A percentile compares a stretch with the other conserved stretches of the same genome.
Evolutionary conservation across 2,888 invertebrate genomes (phyloP).

Genomic region (Dolichopus griseipennis): DNA sequence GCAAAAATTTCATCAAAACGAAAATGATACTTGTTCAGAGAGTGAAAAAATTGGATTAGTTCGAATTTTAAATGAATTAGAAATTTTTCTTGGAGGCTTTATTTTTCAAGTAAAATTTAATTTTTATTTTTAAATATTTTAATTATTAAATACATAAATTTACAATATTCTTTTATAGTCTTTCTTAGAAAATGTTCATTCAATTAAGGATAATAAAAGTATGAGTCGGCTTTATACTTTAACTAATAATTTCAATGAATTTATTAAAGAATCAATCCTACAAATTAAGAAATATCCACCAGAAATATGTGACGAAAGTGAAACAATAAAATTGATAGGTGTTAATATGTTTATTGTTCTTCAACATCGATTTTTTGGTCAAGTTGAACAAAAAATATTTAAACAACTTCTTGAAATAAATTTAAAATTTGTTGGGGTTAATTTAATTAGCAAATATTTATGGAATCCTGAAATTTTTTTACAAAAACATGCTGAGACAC

Average conservation of each 20-base stretch:
- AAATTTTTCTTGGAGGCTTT: conserved; percentile 47
- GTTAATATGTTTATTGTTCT: conserved; percentile 61
- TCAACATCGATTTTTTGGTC: conserved; percentile 63
- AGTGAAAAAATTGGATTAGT: conserved; percentile 56
- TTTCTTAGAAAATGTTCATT: conserved; percentile 13
- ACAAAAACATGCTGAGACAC: conserved; percentile 51
- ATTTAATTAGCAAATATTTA: conserved; percentile 66
- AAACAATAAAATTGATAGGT: conserved; percentile 54
- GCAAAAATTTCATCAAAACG: conserved; percentile 55
- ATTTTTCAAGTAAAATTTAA: conserved; percentile 54
- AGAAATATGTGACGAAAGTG: conserved; percentile 55
- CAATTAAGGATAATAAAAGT: conserved; percentile 25
- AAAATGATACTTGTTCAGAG: conserved; percentile 47
- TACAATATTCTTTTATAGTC: conserved; percentile 11
- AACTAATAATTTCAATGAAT: conserved; percentile 37
- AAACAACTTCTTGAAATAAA: conserved; percentile 66
- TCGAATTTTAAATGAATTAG: conserved; percentile 55
- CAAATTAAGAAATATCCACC: conserved; percentile 45
- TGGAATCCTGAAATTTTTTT: conserved; percentile 85
- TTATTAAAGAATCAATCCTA: conserved; percentile 26
- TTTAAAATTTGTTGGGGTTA: conserved; percentile 70
- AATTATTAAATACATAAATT: conserved; percentile 10
- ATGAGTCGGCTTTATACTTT: conserved; percentile 17
- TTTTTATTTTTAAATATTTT: conserved; percentile 8
- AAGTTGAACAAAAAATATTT: conserved; percentile 65